Evolutionary conservation across 2,888 invertebrate species (phyloP).

Genomic region (Crocallis elinguaria): DNA sequence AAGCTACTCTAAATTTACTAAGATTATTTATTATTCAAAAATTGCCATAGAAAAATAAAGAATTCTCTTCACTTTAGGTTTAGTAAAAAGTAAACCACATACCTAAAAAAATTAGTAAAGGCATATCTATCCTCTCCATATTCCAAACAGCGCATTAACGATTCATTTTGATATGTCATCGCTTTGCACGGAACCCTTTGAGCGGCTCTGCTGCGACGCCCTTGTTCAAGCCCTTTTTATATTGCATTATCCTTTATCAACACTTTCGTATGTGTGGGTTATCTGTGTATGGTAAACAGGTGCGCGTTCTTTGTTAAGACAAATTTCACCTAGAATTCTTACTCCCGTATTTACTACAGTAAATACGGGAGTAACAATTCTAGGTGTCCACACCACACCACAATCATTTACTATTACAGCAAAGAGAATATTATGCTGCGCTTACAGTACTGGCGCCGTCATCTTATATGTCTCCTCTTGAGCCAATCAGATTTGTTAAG

Average conservation of each 20-base stretch:
- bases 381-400: too few species aligned
- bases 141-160: slow-evolving; percentile 65
- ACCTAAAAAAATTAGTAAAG: not conserved
- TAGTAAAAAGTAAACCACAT: too few species aligned
- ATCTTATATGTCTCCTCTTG: too few species aligned
- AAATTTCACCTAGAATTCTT: not conserved
- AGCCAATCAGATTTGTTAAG: too few species aligned
- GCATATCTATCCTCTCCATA: slow-evolving; percentile 39
- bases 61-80: too few species aligned
- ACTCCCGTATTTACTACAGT: not conserved
- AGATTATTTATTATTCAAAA: too few species aligned
- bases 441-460: too few species aligned
- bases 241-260: slow-evolving; percentile 22
- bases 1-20: too few species aligned
- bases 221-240: slow-evolving; percentile 30
- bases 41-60: too few species aligned
- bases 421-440: too few species aligned
- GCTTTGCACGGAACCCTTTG: slow-evolving; percentile 61
- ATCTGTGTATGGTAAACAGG: slow-evolving; percentile 1
- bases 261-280: slow-evolving; percentile 8
- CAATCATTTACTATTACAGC: too few species aligned
- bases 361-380: too few species aligned
- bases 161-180: slow-evolving; percentile 82
- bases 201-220: slow-evolving; percentile 48
- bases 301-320: not conserved